Base-by-base conservation (phyloP, 2,797 vertebrate species). In the Anguilla obscura region DNA sequence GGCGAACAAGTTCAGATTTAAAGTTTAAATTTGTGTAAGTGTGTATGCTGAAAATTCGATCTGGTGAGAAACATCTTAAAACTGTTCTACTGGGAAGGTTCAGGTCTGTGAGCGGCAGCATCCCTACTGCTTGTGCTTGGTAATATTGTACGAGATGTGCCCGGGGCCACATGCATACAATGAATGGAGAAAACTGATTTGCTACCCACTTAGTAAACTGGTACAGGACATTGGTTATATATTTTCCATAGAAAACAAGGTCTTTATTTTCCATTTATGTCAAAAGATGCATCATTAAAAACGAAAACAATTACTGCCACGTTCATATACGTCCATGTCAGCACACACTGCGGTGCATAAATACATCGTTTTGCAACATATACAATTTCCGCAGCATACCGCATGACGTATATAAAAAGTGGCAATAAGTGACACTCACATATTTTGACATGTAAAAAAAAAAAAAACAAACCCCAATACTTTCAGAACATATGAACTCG, bases 231-330 rank as follows among this genome's bases (percentile, higher is more conserved):
- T 36, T 74, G 9, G 33, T 33, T 74, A 74, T 36, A 74, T 33
- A 74, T 18, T 30, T 30, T 36, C 69, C 33, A 36, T 74, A 74
- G 69, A 74, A 74, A 74, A 74, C 30, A 74, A 74, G 69, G 69
- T 74, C 30, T 74, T 30, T 30, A 74, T 74, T 74, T 30, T 74
- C 69, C 69, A 74, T 74, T 30, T 74, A 33, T 74, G 69, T 74
- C 69, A 74, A 74, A 74, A 33, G 69, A 74, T 36, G 69, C 8
- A 74, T 33, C 8, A 74, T 74, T 14, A 14, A 74, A 74, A 74
- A 74, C 9, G 6, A 74, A 74, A 74, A 30, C 27, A 74, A 74
- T 33, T 74, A 36, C 69, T 74, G 69, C 69, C 69, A 74, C 69
- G 33, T 66, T 66, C 14, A 74, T 74, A 74, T 74, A 36, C 12